Conservation (phyloP, 2,797 vertebrate species). For the Gymnothorax reevesii region DNA sequence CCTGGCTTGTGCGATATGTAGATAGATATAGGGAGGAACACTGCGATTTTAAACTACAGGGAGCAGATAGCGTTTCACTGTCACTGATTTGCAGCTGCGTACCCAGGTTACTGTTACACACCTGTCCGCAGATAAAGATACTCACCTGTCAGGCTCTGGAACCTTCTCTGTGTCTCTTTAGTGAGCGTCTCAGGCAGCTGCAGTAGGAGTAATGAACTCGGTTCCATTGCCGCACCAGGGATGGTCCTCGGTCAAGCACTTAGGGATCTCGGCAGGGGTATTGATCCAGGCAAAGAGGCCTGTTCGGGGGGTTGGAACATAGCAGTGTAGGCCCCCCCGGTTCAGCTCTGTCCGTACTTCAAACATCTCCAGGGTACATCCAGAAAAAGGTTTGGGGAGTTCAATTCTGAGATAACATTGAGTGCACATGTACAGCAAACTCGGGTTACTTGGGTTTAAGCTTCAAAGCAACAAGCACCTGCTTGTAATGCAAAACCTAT, state of each 20-base stretch:
- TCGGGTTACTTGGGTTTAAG: background rate
- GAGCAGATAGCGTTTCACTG: constrained; percentile 47
- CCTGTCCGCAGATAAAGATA: constrained; percentile 46
- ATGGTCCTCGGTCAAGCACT: constrained; percentile 19
- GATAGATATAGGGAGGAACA: constrained; percentile 26
- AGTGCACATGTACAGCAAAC: background rate
- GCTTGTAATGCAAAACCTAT: background rate
- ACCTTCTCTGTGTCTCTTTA: background rate
- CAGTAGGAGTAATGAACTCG: constrained; percentile 50
- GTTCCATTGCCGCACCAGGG: constrained; percentile 42
- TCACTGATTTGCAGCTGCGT: constrained; percentile 47
- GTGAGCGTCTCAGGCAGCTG: constrained; percentile 46
- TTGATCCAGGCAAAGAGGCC: constrained; percentile 17
- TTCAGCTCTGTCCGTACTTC: background rate
- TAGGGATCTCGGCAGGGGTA: background rate
- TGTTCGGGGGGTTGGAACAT: too few species aligned
- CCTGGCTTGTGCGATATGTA: background rate
- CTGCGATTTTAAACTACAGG: background rate
- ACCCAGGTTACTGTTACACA: constrained; percentile 52
- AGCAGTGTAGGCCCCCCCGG: background rate
- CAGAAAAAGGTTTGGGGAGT: background rate
- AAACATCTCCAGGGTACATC: background rate
- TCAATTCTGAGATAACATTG: background rate
- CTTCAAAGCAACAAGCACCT: background rate
- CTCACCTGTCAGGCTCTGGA: constrained; percentile 44